A percentile compares a stretch with the other conserved stretches of the same genome.
These are phyloP conservation scores for Bradysia coprophila DNA, from an alignment of 1,140 invertebrate species.

Conservation along the genomic window DNA sequence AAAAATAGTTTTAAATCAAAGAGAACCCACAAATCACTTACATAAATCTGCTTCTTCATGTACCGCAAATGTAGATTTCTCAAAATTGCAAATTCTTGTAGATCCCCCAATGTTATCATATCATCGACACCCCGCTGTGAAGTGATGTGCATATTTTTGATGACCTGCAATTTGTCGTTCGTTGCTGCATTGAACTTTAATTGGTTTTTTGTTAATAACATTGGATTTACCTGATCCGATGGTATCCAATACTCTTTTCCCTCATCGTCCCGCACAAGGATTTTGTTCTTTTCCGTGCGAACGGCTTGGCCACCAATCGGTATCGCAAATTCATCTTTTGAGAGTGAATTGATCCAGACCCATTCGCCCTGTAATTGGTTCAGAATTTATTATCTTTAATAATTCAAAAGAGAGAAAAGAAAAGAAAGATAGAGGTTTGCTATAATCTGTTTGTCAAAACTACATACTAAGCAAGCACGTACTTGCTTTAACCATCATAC, in stretches of 20 bases:
- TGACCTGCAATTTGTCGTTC: constrained; percentile 22
- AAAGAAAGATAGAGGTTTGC: no score
- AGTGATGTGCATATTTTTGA: constrained; percentile 72
- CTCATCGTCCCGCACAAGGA: constrained; percentile 63
- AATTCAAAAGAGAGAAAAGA: no score
- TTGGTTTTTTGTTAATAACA: neutral
- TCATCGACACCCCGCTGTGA: constrained; percentile 78
- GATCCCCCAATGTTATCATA: constrained; percentile 83
- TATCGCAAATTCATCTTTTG: constrained; percentile 55
- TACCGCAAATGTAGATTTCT: constrained; percentile 84
- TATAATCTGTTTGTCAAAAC: no score
- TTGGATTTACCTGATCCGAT: constrained; percentile 11
- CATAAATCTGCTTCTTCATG: constrained; percentile 76
- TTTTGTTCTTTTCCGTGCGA: constrained; percentile 52
- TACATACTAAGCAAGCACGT: no score
- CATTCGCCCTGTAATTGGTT: constrained; percentile 55
- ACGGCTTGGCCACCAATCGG: constrained; percentile 67
- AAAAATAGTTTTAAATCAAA: no score
- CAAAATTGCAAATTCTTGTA: constrained; percentile 83
- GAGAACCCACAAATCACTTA: constrained; percentile 28
- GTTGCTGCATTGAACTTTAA: neutral
- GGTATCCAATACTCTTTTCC: constrained; percentile 38
- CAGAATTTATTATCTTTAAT: no score
- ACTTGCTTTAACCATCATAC: no score
- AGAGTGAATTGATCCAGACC: constrained; percentile 66